Percentiles rank a stretch among this genome's conserved stretches.
Evolutionary conservation across 2,888 invertebrate species (phyloP).

Genomic region (Pecten maximus): DNA sequence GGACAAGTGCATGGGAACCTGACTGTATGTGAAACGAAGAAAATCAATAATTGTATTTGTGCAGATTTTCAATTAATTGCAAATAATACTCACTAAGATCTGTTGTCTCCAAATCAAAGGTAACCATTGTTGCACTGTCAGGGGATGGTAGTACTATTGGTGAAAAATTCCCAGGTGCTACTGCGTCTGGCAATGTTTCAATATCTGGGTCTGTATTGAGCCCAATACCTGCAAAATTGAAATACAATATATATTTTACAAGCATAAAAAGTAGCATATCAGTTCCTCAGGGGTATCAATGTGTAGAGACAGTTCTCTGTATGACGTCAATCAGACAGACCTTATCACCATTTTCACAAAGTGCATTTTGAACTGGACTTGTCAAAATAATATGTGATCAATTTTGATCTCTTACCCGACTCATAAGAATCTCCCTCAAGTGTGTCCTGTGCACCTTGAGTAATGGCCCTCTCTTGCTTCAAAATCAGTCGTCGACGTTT

Average conservation of each 20-base stretch:
- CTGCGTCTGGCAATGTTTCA: constrained; percentile 9
- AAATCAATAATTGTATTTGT: too few species aligned
- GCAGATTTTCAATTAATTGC: too few species aligned
- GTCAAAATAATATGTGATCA: background rate
- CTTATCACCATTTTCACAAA: background rate
- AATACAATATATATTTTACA: background rate
- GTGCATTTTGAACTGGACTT: background rate
- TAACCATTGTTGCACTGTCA: background rate
- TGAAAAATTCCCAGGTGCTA: constrained; percentile 1
- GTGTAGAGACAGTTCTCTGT: too few species aligned
- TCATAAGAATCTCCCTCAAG: constrained; percentile 43
- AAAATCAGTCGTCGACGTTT: constrained; percentile 43
- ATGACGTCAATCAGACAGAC: background rate
- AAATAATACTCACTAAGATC: constrained; percentile 7
- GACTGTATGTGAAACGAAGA: too few species aligned
- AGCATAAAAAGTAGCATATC: too few species aligned
- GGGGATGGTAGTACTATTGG: background rate
- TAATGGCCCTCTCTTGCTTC: constrained; percentile 45
- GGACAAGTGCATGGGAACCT: too few species aligned
- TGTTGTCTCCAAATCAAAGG: constrained; percentile 33
- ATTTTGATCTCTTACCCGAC: constrained; percentile 45
- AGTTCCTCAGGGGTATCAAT: too few species aligned
- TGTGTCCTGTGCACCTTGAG: constrained; percentile 38
- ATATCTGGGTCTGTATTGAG: constrained; percentile 34
- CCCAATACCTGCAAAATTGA: constrained; percentile 35